Conservation (phyloP, 2,797 vertebrate species). For the Perodicticus potto region DNA sequence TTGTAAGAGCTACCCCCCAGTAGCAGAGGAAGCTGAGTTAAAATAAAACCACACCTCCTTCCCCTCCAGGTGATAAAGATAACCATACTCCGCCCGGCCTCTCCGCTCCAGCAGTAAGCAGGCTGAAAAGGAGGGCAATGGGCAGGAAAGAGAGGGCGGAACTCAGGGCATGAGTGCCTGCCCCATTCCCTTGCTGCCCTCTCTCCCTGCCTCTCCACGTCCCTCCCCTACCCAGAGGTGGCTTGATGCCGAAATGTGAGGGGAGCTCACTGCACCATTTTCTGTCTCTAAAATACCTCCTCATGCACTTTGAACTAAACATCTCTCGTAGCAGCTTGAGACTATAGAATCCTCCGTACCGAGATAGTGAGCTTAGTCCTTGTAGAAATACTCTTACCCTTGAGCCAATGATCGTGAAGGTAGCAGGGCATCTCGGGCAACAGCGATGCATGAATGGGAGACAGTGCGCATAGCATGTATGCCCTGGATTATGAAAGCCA, state of each 20-base stretch:
- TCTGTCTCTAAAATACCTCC: neutral
- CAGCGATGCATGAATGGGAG: neutral
- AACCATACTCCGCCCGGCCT: neutral
- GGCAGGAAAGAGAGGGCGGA: neutral
- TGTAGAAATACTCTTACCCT: neutral
- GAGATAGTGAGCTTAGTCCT: neutral
- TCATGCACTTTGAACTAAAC: neutral
- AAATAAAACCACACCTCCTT: conserved; percentile 64
- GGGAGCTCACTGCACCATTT: neutral
- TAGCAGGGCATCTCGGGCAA: neutral
- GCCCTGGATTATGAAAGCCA: conserved; percentile 2
- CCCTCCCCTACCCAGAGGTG: neutral
- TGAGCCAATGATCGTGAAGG: neutral
- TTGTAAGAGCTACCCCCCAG: conserved; percentile 16
- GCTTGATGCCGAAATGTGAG: neutral
- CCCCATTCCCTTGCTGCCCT: neutral
- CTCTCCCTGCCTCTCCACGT: neutral
- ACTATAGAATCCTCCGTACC: neutral
- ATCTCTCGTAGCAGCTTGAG: neutral
- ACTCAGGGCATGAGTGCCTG: neutral
- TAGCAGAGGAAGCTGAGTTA: conserved; percentile 63
- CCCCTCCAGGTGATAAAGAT: conserved; percentile 65
- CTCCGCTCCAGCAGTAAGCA: neutral
- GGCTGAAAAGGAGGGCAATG: neutral
- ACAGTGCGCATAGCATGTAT: neutral